Conservation (phyloP, 2,797 vertebrate species). For the Coreius guichenoti region DNA sequence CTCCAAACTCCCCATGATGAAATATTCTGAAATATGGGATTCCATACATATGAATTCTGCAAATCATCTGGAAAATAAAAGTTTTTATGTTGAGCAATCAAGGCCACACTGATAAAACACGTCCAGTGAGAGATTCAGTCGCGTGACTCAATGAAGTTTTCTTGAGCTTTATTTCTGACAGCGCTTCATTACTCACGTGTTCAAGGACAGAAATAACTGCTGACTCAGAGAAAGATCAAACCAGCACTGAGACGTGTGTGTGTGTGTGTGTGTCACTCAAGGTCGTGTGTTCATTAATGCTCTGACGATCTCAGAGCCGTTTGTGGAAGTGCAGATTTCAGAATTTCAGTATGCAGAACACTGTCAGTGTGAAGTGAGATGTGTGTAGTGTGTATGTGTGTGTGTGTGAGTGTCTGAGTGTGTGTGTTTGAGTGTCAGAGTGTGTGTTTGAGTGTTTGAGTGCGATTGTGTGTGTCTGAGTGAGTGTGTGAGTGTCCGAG, state of each 20-base stretch:
- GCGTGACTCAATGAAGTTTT: background rate
- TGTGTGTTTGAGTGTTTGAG: too few species aligned
- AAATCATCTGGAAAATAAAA: background rate
- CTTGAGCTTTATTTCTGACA: background rate
- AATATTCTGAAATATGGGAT: slow-evolving; percentile 43
- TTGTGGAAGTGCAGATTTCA: background rate
- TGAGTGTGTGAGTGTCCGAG: accelerated
- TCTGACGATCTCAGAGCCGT: background rate
- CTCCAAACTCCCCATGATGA: slow-evolving; percentile 47
- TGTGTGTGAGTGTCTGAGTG: background rate
- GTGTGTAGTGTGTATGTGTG: background rate
- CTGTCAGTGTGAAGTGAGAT: background rate
- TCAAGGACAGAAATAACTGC: background rate
- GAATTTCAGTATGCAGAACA: background rate
- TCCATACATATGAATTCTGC: background rate
- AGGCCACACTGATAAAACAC: background rate
- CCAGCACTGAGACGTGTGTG: background rate
- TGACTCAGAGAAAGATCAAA: background rate
- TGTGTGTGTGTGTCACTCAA: background rate
- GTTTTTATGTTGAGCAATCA: background rate
- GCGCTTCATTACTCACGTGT: background rate
- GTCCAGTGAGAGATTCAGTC: background rate
- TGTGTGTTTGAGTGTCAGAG: background rate
- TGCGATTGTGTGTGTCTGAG: too few species aligned
- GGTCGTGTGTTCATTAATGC: slow-evolving; percentile 42